These are phyloP conservation scores for Acridotheres tristis DNA, from an alignment of 2,797 vertebrate genomes.

Conservation along the genomic window DNA sequence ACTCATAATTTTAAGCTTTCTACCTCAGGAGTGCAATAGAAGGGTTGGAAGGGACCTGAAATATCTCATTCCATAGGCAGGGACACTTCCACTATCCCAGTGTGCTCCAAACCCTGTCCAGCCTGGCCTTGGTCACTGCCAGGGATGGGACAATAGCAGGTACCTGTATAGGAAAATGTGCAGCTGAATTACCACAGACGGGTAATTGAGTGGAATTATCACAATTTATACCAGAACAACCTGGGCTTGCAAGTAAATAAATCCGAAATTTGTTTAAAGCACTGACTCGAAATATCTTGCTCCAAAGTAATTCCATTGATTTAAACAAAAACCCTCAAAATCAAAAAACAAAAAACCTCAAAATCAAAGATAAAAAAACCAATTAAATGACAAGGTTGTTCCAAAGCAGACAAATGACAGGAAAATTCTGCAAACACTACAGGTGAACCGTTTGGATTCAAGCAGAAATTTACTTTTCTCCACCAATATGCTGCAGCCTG, in stretches of 20 bases:
- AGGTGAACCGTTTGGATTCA: not conserved
- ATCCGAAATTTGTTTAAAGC: not conserved
- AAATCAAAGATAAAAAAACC: not conserved
- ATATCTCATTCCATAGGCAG: not conserved
- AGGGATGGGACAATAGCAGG: not conserved
- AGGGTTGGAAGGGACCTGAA: too few species aligned
- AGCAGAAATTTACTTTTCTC: not conserved
- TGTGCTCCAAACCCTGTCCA: not conserved
- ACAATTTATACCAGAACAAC: not conserved
- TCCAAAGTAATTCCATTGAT: not conserved
- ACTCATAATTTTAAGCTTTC: not conserved
- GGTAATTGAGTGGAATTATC: not conserved
- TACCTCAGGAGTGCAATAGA: not conserved
- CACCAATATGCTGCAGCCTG: not conserved
- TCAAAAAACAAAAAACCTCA: not conserved
- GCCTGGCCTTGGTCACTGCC: not conserved
- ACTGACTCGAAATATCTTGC: not conserved
- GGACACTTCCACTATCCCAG: not conserved
- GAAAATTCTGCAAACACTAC: not conserved
- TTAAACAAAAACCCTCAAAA: not conserved
- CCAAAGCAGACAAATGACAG: not conserved
- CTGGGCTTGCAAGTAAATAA: not conserved
- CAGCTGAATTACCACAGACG: not conserved
- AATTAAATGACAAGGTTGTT: not conserved
- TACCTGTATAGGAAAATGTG: not conserved